phyloP scores from a whole-genome alignment of 1,140 invertebrate species.

The Drosophila ficusphila region DNA sequence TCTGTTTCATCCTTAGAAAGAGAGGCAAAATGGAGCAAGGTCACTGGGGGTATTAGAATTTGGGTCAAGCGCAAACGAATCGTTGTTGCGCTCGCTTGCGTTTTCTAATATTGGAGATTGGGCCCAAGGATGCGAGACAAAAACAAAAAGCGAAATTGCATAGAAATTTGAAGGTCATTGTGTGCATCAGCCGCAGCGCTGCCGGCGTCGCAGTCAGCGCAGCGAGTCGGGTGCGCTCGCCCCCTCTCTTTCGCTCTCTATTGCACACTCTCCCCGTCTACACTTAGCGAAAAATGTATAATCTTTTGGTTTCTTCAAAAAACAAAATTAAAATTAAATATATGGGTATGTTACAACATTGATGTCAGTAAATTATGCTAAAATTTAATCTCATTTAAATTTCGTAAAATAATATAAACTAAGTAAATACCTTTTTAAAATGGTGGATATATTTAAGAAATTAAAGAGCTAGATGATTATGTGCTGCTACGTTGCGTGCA shows the following conservation, averaged over 20 bases:
- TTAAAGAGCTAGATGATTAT: no score
- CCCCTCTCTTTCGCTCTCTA: conserved; percentile 14
- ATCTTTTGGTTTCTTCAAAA: not conserved
- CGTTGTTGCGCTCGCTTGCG: conserved; percentile 44
- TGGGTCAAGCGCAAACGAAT: conserved; percentile 64
- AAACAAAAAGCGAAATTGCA: conserved; percentile 70
- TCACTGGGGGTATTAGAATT: conserved; percentile 63
- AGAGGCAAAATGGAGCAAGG: conserved; percentile 70
- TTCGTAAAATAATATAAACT: no score
- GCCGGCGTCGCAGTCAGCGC: conserved; percentile 9
- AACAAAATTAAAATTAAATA: no score
- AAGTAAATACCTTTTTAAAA: no score
- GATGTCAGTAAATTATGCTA: no score
- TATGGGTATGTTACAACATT: no score
- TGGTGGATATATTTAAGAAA: no score
- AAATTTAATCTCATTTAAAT: no score
- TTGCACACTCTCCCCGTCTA: conserved; percentile 12
- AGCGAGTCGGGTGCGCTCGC: conserved; percentile 10
- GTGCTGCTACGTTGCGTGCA: no score
- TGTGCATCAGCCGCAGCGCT: conserved; percentile 59
- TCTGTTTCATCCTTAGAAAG: conserved; percentile 29
- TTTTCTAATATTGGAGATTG: conserved; percentile 82
- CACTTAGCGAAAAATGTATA: not conserved
- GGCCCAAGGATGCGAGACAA: conserved; percentile 71
- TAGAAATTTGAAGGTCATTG: conserved; percentile 72